Base-by-base conservation (phyloP, 2,113 vertebrate species). In the Pycnonotus jocosus region DNA sequence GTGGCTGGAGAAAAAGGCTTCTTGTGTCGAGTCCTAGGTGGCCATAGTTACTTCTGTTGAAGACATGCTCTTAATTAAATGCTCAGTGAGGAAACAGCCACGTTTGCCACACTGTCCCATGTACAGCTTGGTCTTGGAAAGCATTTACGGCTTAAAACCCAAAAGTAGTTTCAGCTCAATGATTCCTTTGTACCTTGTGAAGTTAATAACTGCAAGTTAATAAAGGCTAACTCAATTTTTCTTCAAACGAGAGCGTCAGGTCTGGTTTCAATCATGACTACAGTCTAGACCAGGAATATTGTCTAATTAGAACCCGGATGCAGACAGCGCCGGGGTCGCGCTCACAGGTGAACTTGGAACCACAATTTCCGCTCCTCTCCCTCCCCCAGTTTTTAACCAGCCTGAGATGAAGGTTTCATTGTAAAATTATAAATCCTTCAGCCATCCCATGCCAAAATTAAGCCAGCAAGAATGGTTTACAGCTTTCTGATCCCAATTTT, bases 231-330 rank as follows among this genome's bases (percentile, higher is more conserved):
- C 23, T 81, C 57, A 53, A 40, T 78, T 95, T 77, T 81, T 35
- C 54, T 28, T 84, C 24, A 5, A 24, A 94, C 11, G 33, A 73
- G 50, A 56, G 83, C 12, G 20, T 85, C 53, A 48, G 37, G 53
- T 78, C 89, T 95, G 89, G 31, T 87, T 97, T 93, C 50, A 93
- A 95, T 95, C 61, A 89, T 2, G 30, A 8, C 9, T 47, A 71
- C 65, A 28, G 79, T 84, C 66, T 74, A 81, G 86, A 83, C 61
- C 31, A 81, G 78, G 33, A 74, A 60, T 83, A 85, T 72, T 82
- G 54, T 66, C 58, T 47, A 69, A 81, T 54, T 92, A 56, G 64
- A 77, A 66, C 38, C 68, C 64, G 82, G 93, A 87, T 17, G 40
- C 73, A 86, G 83, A 35, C 68, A 38, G 42, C 2, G 0, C 45